Evolutionary conservation across 2,888 invertebrate species (phyloP), one percentile per base, ranked within the genome.

Genomic region (Ormyrus labotus): DNA sequence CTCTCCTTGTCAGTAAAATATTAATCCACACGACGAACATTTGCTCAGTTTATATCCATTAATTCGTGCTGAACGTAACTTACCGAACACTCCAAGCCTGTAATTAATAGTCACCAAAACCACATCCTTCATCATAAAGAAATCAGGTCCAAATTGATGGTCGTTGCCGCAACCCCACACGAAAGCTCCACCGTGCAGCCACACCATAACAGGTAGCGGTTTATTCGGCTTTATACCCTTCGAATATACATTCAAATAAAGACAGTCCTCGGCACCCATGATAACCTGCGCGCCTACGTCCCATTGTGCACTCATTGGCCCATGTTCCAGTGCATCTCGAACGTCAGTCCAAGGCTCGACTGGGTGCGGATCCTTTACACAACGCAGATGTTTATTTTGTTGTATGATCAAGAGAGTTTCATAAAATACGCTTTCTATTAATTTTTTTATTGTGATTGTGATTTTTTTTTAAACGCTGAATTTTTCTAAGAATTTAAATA

Each of bases 101-200:
- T 79, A 79, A 6, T 79, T 89, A 8, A 88, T 51, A 5, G 86
- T 86, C 6, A 89, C 87, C 4, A 88, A 71, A 4, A 89, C 82
- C 9, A 89, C 76, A 13, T 89, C 84, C 58, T 86, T 87, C 19
- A 83, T 83, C 11, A 90, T 34, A n/a, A 90, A 83, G 67, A 86
- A 88, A 82, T 89, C 88, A 0, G 89, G 88, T 6, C 87, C 87
- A 55, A 84, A 88, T 9, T 86, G 0, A 2, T 73, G 47, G 57
- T 84, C 84, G 78, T 87, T 82, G 0, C 87, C 87, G 0, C 84
- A 84, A 0, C 88, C 88, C 2, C 58, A 6, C 0, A 71, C 8
- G 45, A 87, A 89, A 2, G 75, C 86, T 10, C 90, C 89, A 0
- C 89, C 88, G 67, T 89, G 87, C 65, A 88, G 85, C 87, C 86